Conservation (phyloP, 2,797 vertebrate species). For the Hemitrygon akajei region DNA sequence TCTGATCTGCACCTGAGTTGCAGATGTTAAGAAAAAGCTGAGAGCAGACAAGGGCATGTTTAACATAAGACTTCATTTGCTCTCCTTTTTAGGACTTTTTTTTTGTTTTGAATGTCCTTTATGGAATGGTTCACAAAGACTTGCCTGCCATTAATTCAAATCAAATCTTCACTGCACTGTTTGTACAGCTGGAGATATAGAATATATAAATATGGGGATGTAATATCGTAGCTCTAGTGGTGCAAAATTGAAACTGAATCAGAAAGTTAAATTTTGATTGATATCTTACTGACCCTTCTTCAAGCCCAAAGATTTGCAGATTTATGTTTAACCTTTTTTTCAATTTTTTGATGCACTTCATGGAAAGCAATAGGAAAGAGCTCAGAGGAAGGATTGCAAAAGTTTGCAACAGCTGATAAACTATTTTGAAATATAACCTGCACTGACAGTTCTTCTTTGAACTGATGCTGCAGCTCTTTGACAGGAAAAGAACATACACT, state of each 20-base stretch:
- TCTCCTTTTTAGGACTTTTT: constrained; percentile 4
- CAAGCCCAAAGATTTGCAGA: neutral
- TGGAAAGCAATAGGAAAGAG: neutral
- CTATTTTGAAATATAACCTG: neutral
- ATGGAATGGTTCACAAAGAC: neutral
- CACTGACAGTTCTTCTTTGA: neutral
- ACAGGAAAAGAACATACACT: no score
- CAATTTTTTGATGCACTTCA: neutral
- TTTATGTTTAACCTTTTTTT: neutral
- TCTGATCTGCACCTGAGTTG: neutral
- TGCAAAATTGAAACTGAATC: neutral
- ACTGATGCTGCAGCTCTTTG: neutral
- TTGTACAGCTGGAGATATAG: neutral
- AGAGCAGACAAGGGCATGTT: neutral
- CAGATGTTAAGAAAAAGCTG: neutral
- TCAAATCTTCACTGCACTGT: neutral
- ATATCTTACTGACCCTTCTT: neutral
- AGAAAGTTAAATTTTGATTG: neutral
- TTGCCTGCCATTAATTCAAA: neutral
- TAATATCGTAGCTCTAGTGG: neutral
- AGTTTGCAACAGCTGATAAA: neutral
- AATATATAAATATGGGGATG: neutral
- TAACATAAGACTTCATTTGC: neutral
- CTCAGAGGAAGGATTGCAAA: neutral
- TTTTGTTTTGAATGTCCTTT: neutral